These are phyloP conservation scores for Paramormyrops hopkinsi DNA, from an alignment of 2,797 vertebrate genomes.

Conservation along the genomic window DNA sequence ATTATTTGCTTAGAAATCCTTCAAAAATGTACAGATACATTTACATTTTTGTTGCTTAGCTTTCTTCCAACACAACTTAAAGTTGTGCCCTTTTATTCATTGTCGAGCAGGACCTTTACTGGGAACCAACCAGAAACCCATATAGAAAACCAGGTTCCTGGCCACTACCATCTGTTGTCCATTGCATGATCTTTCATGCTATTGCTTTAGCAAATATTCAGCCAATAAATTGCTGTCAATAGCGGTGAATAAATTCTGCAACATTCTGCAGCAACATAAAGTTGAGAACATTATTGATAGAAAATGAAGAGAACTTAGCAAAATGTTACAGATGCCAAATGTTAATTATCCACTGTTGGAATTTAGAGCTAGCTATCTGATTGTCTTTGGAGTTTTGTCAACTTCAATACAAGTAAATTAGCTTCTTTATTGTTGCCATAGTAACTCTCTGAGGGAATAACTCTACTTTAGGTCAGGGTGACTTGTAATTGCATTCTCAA, in stretches of 20 bases:
- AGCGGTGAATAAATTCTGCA: not conserved
- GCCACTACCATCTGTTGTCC: not conserved
- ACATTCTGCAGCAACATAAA: not conserved
- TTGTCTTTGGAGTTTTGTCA: conserved; percentile 2
- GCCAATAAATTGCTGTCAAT: not conserved
- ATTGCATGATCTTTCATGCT: not conserved
- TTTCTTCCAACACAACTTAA: not conserved
- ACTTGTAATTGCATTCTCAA: not conserved
- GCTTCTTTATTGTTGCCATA: not conserved
- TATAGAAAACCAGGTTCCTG: not conserved
- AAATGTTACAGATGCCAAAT: not conserved
- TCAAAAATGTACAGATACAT: not conserved
- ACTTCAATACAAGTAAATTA: not conserved
- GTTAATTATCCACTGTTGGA: not conserved
- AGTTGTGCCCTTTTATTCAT: not conserved
- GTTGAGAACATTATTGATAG: not conserved
- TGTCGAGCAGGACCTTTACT: not conserved
- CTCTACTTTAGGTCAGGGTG: not conserved
- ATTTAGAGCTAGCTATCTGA: not conserved
- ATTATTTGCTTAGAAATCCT: not conserved
- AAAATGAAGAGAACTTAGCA: not conserved
- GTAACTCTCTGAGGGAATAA: not conserved
- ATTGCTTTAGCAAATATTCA: not conserved
- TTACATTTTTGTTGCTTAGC: not conserved
- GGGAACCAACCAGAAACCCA: not conserved